Percentiles rank a stretch among this genome's conserved stretches.
Conservation (phyloP, 2,113 vertebrate species). For the Lophochroa leadbeateri region DNA sequence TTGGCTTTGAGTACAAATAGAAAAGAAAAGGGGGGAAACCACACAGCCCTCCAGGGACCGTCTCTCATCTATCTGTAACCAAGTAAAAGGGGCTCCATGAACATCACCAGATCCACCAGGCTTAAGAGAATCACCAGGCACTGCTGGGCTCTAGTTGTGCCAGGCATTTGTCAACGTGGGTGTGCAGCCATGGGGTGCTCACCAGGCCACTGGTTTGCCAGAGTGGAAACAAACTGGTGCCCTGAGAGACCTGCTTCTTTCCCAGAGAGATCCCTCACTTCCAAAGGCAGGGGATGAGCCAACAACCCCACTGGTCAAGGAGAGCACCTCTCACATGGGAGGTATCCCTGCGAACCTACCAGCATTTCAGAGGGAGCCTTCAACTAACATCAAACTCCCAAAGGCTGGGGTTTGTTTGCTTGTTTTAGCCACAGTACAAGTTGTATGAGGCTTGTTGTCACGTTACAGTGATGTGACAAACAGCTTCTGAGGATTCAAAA, state of each 20-base stretch:
- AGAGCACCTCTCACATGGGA: neutral
- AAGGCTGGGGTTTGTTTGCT: neutral
- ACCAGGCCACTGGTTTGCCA: neutral
- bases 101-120: neutral
- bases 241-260: neutral
- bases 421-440: neutral
- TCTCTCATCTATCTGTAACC: neutral
- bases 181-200: neutral
- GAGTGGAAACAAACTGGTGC: neutral
- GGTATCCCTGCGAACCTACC: rapidly evolving
- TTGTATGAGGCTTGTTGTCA: neutral
- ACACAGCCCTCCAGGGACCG: rapidly evolving
- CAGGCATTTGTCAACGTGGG: neutral
- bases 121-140: neutral
- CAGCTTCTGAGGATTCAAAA: neutral
- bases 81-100: neutral
- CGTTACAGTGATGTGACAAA: neutral
- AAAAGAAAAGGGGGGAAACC: neutral
- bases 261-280: neutral
- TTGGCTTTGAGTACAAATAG: neutral
- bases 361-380: neutral
- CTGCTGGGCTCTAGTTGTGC: neutral
- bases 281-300: neutral
- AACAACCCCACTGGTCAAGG: rapidly evolving
- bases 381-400: neutral